Evolutionary conservation across 64 coral and sea anemone genomes (phyloP), one percentile per base, ranked within the genome.

Genomic region (Porites australiensis): DNA sequence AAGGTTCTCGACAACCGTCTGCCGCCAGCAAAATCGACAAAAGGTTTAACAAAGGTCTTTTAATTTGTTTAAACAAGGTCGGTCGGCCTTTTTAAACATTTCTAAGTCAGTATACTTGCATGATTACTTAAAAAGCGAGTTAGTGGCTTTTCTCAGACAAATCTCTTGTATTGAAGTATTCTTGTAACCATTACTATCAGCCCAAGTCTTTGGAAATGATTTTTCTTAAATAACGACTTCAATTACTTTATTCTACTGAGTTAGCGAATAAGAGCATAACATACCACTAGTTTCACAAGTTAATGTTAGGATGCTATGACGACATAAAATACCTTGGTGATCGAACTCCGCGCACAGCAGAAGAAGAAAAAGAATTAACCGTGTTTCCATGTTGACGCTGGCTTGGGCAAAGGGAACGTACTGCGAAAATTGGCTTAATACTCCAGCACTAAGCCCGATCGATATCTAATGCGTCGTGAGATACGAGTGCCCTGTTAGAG

Each of bases 41-140:
- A 76, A 50, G 47, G 18, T 76, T 45, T 15, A 50, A 15, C 44
- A 15, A 50, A 15, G n/a, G 73, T 2, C 54, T 76, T 76, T 50
- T 76, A 76, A 76, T 76, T 51, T 50, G 73, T 76, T 76, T 76
- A 70, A 84, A 84, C 81, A 84, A 84, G 64, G 18, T 62, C 59
- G 16, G 9, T 67, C 19, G 3, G 27, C 27, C 6, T 20, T 45
- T 68, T 68, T 84, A 84, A 84, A 50, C 16, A 69, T 20, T n/a
- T 50, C 45, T n/a, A 22, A 23, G 61, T 80, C 55, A 19, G 70
- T 43, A 14, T 13, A 78, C 7, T n/a, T 19, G 6, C 20, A 8
- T 68, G 44, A 20, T 50, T 47, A 19, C 62, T 84, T 22, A 68
- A 18, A 45, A 50, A 50, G 60, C 6, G 11, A 21, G 9, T 9